A percentile compares a stretch with the other conserved stretches of the same genome.
These are phyloP conservation scores for Scaptomyza cyrtandrae DNA, from an alignment of 2,888 invertebrate species.

Conservation along the genomic window DNA sequence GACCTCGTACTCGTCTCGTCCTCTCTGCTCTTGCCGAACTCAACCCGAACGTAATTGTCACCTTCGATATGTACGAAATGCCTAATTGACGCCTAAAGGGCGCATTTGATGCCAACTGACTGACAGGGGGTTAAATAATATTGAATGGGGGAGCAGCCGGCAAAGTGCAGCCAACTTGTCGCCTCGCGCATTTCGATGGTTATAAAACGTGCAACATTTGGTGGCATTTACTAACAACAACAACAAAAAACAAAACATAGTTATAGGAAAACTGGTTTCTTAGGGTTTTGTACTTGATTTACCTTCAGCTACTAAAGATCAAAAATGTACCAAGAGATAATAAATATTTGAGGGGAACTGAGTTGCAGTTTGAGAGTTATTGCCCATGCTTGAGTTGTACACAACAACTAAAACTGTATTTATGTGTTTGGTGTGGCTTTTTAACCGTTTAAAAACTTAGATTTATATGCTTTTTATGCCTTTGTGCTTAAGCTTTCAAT, in stretches of 20 bases:
- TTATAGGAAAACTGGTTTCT: too few relatives aligned
- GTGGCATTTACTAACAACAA: background rate
- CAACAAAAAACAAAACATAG: too few relatives aligned
- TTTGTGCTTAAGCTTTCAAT: constrained; percentile 4
- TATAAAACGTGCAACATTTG: background rate
- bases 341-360: background rate
- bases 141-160: background rate
- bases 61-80: constrained; percentile 74
- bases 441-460: background rate
- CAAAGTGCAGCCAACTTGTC: constrained; percentile 17
- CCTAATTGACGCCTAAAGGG: constrained; percentile 77
- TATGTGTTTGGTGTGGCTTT: background rate
- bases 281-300: too few relatives aligned
- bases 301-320: too few relatives aligned
- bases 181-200: constrained; percentile 1
- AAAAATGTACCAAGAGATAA: too few relatives aligned
- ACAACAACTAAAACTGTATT: background rate
- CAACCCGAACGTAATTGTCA: constrained; percentile 60
- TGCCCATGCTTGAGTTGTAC: background rate
- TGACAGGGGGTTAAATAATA: constrained; percentile 5
- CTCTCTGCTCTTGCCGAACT: constrained; percentile 11
- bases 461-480: constrained; percentile 1
- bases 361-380: background rate
- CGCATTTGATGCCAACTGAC: constrained; percentile 19
- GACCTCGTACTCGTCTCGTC: constrained; percentile 7